Base-by-base conservation (phyloP, 1,140 invertebrate species). In the Drosophila nasuta region DNA sequence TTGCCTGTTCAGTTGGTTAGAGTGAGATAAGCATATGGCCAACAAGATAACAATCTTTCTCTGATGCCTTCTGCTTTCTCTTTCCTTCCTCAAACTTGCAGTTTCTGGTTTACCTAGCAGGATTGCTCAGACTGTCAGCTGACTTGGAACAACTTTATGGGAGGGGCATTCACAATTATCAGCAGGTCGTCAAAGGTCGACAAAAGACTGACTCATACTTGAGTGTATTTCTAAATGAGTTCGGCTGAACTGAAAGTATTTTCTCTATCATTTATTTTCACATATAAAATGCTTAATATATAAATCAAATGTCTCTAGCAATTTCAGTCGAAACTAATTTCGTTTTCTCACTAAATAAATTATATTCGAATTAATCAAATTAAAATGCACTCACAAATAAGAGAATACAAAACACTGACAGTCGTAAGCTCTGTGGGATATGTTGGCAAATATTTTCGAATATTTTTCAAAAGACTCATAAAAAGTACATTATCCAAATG, bases 401-500 rank as follows among this genome's bases (percentile, higher is more conserved):
- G 54, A 28, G 54, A 17, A 43, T 28, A 35, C 30, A 5, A 56
- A 15, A 8, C 20, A 25, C 49, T 51, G 66, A 67, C 70, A 62
- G 8, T 25, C 11, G 5, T 59, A 54, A 49, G 65, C 59, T 51
- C 49, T 65, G 4, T 49, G 35, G 57, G 57, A 69, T 75, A 65
- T 49, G 75, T 81, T 51, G 67, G 41, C 80, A 67, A 77, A 77
- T 70, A 83, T 85, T 77, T 57, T 25, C 10, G n/a, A 51, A 59
- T 48, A 71, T 56, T 30, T 25, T 45, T 65, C 35, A 15, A 58
- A 51, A 57, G 38, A 63, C 49, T 54, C 62, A 67, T 67, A 87
- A 85, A 86, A 75, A 48, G 30, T 59, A 79, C 67, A 79, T 79
- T 73, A 87, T 64, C 64, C 65, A 79, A 87, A 69, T 79, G 63